These are phyloP conservation scores for Carposina sasakii DNA, from an alignment of 1,140 invertebrate genomes.

Conservation along the genomic window DNA sequence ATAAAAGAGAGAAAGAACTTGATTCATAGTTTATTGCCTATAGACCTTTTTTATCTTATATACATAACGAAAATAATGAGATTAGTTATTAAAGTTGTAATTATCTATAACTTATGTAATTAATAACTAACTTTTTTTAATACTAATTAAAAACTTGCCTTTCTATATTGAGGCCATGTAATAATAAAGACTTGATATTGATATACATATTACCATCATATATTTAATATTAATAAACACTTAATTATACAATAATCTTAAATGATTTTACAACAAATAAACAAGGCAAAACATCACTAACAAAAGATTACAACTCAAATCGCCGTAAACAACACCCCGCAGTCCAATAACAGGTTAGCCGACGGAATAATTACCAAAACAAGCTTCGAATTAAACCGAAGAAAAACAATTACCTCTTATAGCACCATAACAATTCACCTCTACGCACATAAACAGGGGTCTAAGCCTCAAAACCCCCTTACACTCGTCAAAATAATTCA, in stretches of 20 bases:
- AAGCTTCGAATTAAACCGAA: slow-evolving; percentile 48
- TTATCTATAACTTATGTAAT: too few relatives aligned
- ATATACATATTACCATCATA: too few relatives aligned
- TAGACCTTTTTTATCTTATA: too few relatives aligned
- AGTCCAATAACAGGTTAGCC: slow-evolving; percentile 24
- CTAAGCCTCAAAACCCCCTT: slow-evolving; percentile 42
- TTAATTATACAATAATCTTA: neutral
- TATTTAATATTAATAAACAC: too few relatives aligned
- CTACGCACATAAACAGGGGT: slow-evolving; percentile 29
- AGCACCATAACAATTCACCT: slow-evolving; percentile 55
- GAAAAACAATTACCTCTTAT: slow-evolving; percentile 60
- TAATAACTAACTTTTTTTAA: too few relatives aligned
- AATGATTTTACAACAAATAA: neutral
- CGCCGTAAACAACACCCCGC: slow-evolving; percentile 17
- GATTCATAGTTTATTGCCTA: too few relatives aligned
- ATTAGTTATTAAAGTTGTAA: too few relatives aligned
- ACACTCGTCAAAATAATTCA: slow-evolving; percentile 71
- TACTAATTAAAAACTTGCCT: too few relatives aligned
- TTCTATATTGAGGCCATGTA: too few relatives aligned
- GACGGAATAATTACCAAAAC: slow-evolving; percentile 26
- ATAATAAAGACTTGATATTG: too few relatives aligned
- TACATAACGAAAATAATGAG: too few relatives aligned
- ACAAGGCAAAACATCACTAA: neutral
- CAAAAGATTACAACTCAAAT: neutral
- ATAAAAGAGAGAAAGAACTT: too few relatives aligned